Evolutionary conservation across 2,113 vertebrate species (phyloP).

Genomic region (Pristiophorus japonicus): DNA sequence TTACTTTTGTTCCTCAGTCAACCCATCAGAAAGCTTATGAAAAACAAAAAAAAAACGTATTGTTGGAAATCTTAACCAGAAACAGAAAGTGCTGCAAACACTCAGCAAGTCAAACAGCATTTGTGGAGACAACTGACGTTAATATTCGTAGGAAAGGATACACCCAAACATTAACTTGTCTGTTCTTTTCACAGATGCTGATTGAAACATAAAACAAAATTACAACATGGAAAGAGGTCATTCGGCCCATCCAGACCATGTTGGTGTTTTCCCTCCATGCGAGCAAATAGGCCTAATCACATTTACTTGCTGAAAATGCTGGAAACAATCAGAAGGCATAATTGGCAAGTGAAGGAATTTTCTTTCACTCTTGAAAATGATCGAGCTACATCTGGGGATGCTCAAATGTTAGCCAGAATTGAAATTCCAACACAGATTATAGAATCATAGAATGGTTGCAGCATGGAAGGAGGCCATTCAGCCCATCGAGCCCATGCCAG

Average conservation of each 20-base stretch:
- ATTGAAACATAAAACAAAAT: background rate
- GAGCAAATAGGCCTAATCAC: background rate
- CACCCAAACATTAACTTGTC: background rate
- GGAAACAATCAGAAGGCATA: background rate
- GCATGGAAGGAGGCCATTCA: too few relatives aligned
- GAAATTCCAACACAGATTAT: background rate
- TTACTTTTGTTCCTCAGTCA: background rate
- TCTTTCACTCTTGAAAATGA: background rate
- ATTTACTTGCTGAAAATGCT: too few relatives aligned
- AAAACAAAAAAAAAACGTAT: background rate
- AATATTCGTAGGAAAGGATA: background rate
- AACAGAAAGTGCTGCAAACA: background rate
- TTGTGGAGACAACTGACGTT: background rate
- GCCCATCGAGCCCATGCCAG: too few relatives aligned
- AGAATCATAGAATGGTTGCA: too few relatives aligned
- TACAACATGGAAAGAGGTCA: background rate
- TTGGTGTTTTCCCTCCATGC: background rate
- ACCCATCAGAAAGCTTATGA: background rate
- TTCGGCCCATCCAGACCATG: background rate
- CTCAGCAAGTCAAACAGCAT: background rate
- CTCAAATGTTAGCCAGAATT: background rate
- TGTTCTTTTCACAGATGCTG: background rate
- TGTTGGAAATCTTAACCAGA: background rate
- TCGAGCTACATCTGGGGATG: background rate
- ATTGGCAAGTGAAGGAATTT: background rate